Conservation (phyloP, 2,888 invertebrate species). For the Coecobrya sp. region DNA sequence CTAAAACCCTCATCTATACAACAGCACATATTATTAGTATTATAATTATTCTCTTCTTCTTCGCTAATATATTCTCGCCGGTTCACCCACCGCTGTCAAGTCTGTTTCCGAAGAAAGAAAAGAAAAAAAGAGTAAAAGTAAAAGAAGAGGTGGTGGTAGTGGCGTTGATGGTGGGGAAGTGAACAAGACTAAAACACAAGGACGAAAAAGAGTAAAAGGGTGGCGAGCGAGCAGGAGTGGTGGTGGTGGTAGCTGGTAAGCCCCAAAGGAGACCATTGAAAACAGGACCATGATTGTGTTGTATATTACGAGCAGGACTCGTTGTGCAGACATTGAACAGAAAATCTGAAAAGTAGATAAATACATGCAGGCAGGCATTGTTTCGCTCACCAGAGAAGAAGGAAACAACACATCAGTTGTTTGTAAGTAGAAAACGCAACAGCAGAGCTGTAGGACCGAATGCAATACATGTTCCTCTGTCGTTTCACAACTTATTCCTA, state of each 20-base stretch:
- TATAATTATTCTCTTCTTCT: background rate
- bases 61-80: constrained; percentile 5
- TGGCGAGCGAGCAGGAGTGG: constrained; percentile 33
- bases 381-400: background rate
- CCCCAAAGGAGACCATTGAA: constrained; percentile 64
- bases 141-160: background rate
- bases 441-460: constrained; percentile 25
- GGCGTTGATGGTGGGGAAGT: background rate
- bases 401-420: constrained; percentile 3
- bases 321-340: background rate
- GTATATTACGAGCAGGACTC: too few relatives aligned
- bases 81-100: constrained; percentile 72
- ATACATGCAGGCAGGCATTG: background rate
- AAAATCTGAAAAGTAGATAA: constrained; percentile 4
- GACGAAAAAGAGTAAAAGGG: background rate
- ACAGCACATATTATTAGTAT: background rate
- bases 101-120: constrained; percentile 57
- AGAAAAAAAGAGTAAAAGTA: constrained; percentile 37
- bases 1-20: background rate
- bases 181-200: background rate
- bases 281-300: background rate
- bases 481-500: constrained; percentile 67
- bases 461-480: background rate
- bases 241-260: too few relatives aligned
- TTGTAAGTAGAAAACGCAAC: constrained; percentile 15